These are phyloP conservation scores for Ginglymostoma cirratum DNA, from an alignment of 2,113 vertebrate genomes.

Conservation along the genomic window DNA sequence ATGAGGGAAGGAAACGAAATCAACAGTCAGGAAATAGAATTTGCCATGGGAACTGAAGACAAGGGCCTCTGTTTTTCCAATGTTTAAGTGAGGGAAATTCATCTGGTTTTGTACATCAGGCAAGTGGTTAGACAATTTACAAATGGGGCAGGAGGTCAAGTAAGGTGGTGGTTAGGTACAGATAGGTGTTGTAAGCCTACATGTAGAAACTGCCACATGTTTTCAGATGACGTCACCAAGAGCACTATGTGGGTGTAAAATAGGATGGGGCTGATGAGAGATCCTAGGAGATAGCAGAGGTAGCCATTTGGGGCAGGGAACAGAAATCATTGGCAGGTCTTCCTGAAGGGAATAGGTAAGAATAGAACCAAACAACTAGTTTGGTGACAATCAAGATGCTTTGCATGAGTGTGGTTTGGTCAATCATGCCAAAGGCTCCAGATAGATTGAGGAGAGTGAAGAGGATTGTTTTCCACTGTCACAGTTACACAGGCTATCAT, in stretches of 20 bases:
- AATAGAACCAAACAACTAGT: not conserved
- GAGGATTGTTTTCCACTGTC: too few relatives aligned
- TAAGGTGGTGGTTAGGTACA: not conserved
- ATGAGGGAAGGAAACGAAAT: not conserved
- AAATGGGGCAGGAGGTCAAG: not conserved
- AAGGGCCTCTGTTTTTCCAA: not conserved
- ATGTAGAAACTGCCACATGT: not conserved
- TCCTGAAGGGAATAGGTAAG: not conserved
- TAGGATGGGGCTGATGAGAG: not conserved
- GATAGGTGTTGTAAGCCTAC: not conserved
- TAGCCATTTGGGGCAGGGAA: not conserved
- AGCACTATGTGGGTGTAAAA: not conserved
- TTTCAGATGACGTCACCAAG: not conserved
- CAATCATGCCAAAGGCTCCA: not conserved
- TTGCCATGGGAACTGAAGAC: not conserved
- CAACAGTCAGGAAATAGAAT: not conserved
- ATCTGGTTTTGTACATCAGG: not conserved
- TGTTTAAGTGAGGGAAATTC: not conserved
- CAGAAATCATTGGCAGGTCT: not conserved
- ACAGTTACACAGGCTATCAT: not conserved
- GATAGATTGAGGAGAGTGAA: not conserved
- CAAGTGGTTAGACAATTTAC: not conserved
- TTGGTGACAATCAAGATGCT: not conserved
- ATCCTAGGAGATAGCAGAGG: not conserved
- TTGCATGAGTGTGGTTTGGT: not conserved